A percentile compares a stretch with the other conserved stretches of the same genome.
phyloP scores from a whole-genome alignment of 2,113 vertebrate species.

The Elgaria multicarinata region DNA sequence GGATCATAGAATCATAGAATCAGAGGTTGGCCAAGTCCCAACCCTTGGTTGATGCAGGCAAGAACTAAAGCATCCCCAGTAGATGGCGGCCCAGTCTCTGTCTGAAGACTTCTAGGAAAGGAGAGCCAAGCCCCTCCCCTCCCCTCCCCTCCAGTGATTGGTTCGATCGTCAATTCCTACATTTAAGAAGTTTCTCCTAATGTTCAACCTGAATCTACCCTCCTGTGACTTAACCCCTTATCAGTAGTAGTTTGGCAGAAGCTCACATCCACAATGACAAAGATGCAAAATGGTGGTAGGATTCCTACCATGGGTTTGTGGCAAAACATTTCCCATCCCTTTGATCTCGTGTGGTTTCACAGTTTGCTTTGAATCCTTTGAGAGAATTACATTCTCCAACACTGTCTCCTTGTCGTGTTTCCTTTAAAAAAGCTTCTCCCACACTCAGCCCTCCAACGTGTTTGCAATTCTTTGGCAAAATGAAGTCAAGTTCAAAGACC shows the following conservation, averaged over 20 bases:
- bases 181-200: neutral
- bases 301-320: fast-evolving
- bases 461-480: slow-evolving; percentile 54
- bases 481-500: slow-evolving; percentile 47
- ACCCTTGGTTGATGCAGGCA: neutral
- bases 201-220: neutral
- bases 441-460: neutral
- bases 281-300: neutral
- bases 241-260: neutral
- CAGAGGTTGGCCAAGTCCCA: neutral
- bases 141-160: neutral
- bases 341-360: neutral
- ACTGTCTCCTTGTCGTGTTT: neutral
- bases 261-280: neutral
- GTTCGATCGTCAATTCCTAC: neutral
- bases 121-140: no score
- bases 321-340: neutral
- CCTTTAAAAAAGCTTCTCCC: neutral
- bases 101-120: no score
- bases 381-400: slow-evolving; percentile 20
- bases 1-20: neutral
- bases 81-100: neutral
- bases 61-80: neutral
- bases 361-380: neutral
- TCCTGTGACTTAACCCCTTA: neutral